Conservation (phyloP, 2,113 vertebrate genomes). For the Oreochromis aureus region DNA sequence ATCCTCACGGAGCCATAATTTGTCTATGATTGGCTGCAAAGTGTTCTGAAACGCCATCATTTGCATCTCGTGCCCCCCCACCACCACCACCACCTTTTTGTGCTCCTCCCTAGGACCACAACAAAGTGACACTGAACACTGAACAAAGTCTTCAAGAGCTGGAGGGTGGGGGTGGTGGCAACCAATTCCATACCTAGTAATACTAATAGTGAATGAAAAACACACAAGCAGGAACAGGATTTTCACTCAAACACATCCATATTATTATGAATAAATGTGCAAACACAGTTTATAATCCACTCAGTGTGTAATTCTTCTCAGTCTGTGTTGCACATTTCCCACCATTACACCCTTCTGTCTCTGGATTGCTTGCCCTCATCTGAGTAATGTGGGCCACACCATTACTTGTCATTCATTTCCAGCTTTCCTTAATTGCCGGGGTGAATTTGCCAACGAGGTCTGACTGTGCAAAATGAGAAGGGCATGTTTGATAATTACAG, state of each 20-base stretch:
- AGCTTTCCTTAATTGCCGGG: slow-evolving; percentile 87
- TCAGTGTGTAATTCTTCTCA: neutral
- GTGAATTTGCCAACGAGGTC: slow-evolving; percentile 87
- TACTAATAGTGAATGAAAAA: slow-evolving; percentile 14
- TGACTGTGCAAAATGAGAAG: slow-evolving; percentile 91
- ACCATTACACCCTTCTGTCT: slow-evolving; percentile 1
- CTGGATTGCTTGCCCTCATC: slow-evolving; percentile 5
- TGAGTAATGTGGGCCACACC: slow-evolving; percentile 15
- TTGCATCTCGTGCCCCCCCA: slow-evolving; percentile 6
- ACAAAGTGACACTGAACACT: slow-evolving; percentile 15
- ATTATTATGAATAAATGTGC: neutral
- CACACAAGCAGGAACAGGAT: neutral
- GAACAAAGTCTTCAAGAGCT: neutral
- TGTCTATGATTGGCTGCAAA: slow-evolving; percentile 35
- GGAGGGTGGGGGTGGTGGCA: neutral
- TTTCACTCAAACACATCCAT: neutral
- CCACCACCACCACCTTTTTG: neutral
- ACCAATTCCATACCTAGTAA: neutral
- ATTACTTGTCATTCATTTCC: slow-evolving; percentile 82
- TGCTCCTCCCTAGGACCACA: slow-evolving; percentile 19
- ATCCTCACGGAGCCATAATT: slow-evolving; percentile 27
- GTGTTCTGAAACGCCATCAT: slow-evolving; percentile 33
- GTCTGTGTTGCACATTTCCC: slow-evolving; percentile 10
- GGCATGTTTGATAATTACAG: slow-evolving; percentile 91
- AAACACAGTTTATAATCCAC: neutral